A percentile compares a stretch with the other conserved stretches of the same genome.
Evolutionary conservation across 2,797 vertebrate genomes (phyloP).

Genomic region (Sebastes itinus): DNA sequence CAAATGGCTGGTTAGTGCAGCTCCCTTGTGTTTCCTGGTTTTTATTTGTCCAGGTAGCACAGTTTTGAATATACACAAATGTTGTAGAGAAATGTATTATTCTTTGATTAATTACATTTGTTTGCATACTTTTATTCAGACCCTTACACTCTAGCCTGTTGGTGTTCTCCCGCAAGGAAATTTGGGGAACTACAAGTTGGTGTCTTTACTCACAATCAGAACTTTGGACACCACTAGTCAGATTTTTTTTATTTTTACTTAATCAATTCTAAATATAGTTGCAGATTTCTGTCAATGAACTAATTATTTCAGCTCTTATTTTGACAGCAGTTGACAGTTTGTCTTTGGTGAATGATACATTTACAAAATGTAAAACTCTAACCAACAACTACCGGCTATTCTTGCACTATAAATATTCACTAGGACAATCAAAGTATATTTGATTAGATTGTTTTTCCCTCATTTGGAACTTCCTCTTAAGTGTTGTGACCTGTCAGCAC

Average conservation of each 20-base stretch:
- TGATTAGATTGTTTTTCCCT: not conserved
- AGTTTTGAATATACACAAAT: not conserved
- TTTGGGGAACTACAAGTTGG: not conserved
- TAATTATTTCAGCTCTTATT: not conserved
- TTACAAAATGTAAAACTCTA: not conserved
- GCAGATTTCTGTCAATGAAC: not conserved
- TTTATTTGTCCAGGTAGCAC: not conserved
- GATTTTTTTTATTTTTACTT: not conserved
- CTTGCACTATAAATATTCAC: not conserved
- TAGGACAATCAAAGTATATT: not conserved
- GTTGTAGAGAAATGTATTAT: not conserved
- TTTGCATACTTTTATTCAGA: not conserved
- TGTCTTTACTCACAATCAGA: not conserved
- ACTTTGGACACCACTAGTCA: not conserved
- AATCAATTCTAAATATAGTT: not conserved
- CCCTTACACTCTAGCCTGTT: not conserved
- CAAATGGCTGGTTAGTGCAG: not conserved
- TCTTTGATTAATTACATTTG: not conserved
- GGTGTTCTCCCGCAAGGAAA: not conserved
- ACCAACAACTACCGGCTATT: accelerated
- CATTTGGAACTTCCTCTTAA: not conserved
- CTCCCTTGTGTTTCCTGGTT: not conserved
- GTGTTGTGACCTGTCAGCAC: not conserved
- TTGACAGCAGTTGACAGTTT: not conserved
- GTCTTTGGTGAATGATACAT: not conserved